Conservation (phyloP, 1,140 invertebrate genomes). For the Drosophila tropicalis region DNA sequence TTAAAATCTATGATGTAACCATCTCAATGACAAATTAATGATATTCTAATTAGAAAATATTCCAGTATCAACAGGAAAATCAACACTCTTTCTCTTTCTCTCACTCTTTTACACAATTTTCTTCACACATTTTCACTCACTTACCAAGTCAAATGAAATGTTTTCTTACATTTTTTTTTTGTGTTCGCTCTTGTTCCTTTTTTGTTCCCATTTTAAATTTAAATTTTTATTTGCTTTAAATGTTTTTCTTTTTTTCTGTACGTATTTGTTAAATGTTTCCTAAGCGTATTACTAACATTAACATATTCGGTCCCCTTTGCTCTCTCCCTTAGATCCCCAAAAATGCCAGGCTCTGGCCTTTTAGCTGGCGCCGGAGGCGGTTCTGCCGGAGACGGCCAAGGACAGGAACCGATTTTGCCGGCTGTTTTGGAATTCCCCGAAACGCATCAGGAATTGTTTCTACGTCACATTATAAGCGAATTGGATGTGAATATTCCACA, state of each 20-base stretch:
- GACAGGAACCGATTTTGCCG: constrained; percentile 95
- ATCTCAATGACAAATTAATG: constrained; percentile 1
- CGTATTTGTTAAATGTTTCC: constrained; percentile 14
- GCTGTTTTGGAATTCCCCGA: constrained; percentile 97
- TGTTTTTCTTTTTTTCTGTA: constrained; percentile 19
- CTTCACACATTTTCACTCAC: constrained; percentile 16
- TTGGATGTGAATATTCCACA: constrained; percentile 93
- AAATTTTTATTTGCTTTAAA: constrained; percentile 21
- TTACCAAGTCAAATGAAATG: constrained; percentile 23
- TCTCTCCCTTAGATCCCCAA: constrained; percentile 58
- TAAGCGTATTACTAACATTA: constrained; percentile 49
- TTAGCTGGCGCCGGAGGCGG: constrained; percentile 63
- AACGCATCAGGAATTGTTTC: constrained; percentile 95
- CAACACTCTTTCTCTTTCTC: constrained; percentile 12
- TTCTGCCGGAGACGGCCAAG: constrained; percentile 74
- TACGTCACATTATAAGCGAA: constrained; percentile 93
- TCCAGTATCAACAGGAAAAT: constrained; percentile 37
- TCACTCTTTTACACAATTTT: constrained; percentile 14
- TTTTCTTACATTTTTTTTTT: not conserved
- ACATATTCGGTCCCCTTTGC: constrained; percentile 19
- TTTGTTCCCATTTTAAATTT: not conserved
- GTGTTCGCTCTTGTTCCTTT: not conserved
- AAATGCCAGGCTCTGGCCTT: constrained; percentile 65
- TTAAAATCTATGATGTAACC: not conserved
- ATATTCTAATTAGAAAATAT: not conserved